phyloP scores from a whole-genome alignment of 2,113 vertebrate species.

The Poecilia latipinna region DNA sequence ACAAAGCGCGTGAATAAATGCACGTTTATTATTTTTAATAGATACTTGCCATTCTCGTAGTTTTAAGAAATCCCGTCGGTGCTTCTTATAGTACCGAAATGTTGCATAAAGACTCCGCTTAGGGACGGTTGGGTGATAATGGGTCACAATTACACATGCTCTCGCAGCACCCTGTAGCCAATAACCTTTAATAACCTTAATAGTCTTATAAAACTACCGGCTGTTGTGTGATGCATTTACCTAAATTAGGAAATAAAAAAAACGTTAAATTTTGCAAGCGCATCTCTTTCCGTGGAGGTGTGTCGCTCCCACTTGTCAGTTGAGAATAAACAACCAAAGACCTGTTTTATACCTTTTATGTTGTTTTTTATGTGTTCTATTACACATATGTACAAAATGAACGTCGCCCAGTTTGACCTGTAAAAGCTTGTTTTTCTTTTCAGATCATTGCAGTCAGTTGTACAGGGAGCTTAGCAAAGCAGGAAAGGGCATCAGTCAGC shows the following conservation, averaged over 20 bases:
- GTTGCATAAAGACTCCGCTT: background rate
- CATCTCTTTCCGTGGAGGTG: slow-evolving; percentile 34
- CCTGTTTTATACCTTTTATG: background rate
- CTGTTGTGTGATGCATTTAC: background rate
- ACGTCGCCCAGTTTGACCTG: background rate
- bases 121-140: slow-evolving; percentile 9
- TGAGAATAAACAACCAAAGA: slow-evolving; percentile 4
- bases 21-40: background rate
- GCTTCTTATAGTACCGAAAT: background rate
- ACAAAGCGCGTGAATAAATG: slow-evolving; percentile 53
- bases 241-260: background rate
- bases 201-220: background rate
- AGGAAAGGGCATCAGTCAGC: slow-evolving; percentile 34
- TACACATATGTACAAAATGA: background rate
- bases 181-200: slow-evolving; percentile 8
- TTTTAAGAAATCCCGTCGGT: background rate
- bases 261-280: background rate
- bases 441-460: slow-evolving; percentile 3
- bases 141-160: slow-evolving; percentile 48
- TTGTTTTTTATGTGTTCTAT: background rate
- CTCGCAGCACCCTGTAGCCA: slow-evolving; percentile 22
- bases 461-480: slow-evolving; percentile 8
- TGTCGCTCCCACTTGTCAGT: slow-evolving; percentile 48
- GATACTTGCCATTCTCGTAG: background rate
- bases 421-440: background rate